Conservation (phyloP, 1,140 invertebrate species). For the Aphaenogaster rudis region DNA sequence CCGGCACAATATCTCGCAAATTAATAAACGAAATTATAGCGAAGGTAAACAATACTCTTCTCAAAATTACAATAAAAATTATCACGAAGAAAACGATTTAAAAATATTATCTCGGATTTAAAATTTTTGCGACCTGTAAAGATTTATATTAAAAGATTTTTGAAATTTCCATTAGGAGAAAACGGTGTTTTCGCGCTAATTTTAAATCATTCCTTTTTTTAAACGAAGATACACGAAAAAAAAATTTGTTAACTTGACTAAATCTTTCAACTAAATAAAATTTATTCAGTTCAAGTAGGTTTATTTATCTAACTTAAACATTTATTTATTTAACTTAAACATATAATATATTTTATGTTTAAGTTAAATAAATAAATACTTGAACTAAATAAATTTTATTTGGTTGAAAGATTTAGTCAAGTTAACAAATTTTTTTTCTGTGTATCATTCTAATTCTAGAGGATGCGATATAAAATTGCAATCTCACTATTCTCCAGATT, state of each 20-base stretch:
- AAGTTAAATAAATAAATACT: no score
- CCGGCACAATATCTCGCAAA: not conserved
- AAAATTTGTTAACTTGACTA: no score
- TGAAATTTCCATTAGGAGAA: not conserved
- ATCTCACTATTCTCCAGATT: not conserved
- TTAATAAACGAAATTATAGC: not conserved
- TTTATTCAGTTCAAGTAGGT: no score
- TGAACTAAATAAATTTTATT: no score
- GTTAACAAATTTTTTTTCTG: no score
- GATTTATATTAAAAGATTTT: not conserved
- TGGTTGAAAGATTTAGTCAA: no score
- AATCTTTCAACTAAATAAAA: no score
- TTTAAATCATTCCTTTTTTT: not conserved
- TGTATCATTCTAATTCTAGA: not conserved
- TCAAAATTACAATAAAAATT: not conserved
- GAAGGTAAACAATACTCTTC: not conserved
- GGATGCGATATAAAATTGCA: not conserved
- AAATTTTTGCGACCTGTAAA: not conserved
- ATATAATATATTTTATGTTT: no score
- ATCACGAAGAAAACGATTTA: no score
- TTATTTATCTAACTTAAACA: no score
- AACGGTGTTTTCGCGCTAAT: not conserved
- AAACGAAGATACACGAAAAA: not conserved
- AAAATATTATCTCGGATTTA: not conserved
- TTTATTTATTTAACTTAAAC: no score